These are phyloP conservation scores for Phragmatobia fuliginosa DNA, from an alignment of 2,888 invertebrate genomes.

Conservation along the genomic window DNA sequence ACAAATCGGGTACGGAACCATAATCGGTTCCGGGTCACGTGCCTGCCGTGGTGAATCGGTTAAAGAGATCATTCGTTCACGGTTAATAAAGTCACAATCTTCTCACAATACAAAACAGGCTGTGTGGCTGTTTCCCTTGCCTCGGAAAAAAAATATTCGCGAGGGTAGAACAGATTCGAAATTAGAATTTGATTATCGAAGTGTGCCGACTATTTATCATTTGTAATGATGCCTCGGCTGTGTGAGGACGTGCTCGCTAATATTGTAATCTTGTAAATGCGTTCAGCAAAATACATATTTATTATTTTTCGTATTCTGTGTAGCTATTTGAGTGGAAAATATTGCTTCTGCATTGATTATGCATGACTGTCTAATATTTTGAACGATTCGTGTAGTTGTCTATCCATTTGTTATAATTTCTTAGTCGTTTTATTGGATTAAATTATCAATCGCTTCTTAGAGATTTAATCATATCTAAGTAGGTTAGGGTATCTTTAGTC, in stretches of 20 bases:
- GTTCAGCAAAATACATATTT: slow-evolving; percentile 80
- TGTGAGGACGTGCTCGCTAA: slow-evolving; percentile 79
- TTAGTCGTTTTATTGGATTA: slow-evolving; percentile 24
- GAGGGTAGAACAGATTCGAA: slow-evolving; percentile 85
- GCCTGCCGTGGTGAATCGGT: slow-evolving; percentile 87
- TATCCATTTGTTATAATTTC: slow-evolving; percentile 53
- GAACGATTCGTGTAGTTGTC: slow-evolving; percentile 50
- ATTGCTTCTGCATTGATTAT: slow-evolving; percentile 77
- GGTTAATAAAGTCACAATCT: slow-evolving; percentile 86
- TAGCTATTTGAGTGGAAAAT: slow-evolving; percentile 79
- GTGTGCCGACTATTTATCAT: slow-evolving; percentile 86
- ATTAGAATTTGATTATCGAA: slow-evolving; percentile 87
- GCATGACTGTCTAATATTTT: slow-evolving; percentile 64
- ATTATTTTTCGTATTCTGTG: slow-evolving; percentile 69
- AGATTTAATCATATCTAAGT: too few relatives aligned
- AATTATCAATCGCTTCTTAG: not conserved
- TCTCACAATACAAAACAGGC: slow-evolving; percentile 82
- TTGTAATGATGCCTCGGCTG: slow-evolving; percentile 80
- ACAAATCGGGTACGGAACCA: slow-evolving; percentile 78
- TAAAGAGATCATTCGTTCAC: slow-evolving; percentile 83
- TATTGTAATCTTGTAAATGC: slow-evolving; percentile 85
- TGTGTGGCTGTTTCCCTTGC: slow-evolving; percentile 72
- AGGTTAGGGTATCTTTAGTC: too few relatives aligned
- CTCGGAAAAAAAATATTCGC: slow-evolving; percentile 60
- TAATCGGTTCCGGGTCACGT: slow-evolving; percentile 88